Percentiles rank a stretch among this genome's conserved stretches.
Evolutionary conservation across 2,888 invertebrate species (phyloP).

Genomic region (Trissoscelio sp.): DNA sequence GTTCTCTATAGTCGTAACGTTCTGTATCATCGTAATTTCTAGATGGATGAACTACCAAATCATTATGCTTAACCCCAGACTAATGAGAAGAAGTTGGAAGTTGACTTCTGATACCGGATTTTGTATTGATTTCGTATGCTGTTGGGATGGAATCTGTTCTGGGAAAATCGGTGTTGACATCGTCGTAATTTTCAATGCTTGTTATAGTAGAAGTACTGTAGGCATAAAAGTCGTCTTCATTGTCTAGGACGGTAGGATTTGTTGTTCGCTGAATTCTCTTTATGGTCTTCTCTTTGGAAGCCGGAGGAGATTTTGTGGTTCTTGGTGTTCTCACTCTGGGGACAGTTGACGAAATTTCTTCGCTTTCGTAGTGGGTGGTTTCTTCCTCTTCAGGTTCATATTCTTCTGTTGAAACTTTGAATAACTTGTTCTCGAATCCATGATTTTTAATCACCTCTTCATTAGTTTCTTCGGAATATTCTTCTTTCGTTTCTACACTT

Average conservation of each 20-base stretch:
- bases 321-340: constrained; percentile 28
- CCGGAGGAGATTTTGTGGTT: constrained; percentile 24
- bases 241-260: constrained; percentile 31
- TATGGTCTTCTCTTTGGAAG: background rate
- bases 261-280: constrained; percentile 21
- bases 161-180: constrained; percentile 23
- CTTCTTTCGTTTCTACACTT: constrained; percentile 4
- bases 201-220: constrained; percentile 38
- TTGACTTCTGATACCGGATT: background rate
- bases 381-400: constrained; percentile 22
- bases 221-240: constrained; percentile 11
- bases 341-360: background rate
- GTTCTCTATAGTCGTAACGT: no score
- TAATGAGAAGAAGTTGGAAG: background rate
- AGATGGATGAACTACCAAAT: no score
- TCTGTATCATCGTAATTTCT: no score
- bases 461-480: background rate
- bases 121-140: constrained; percentile 44
- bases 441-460: background rate
- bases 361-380: background rate
- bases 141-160: constrained; percentile 38
- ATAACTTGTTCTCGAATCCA: constrained; percentile 50
- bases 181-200: constrained; percentile 42
- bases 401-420: constrained; percentile 36
- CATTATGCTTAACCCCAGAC: no score